A percentile compares a stretch with the other conserved stretches of the same genome.
Conservation (phyloP, 1,140 invertebrate species). For the Sarcophaga peregrina region DNA sequence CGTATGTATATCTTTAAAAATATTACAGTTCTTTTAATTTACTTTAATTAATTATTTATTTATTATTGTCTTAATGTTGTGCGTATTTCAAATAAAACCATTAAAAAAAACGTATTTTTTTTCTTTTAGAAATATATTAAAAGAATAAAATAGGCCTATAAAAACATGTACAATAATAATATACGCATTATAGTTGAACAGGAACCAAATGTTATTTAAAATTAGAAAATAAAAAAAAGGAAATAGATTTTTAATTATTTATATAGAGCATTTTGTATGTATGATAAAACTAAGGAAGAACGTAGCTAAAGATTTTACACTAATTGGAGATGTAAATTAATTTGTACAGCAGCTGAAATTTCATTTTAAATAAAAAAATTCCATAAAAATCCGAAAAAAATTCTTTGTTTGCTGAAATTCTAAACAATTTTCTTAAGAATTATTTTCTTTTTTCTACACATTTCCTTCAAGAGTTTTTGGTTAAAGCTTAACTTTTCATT, state of each 20-base stretch:
- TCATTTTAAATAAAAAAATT: background rate
- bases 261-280: no score
- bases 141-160: no score
- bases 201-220: background rate
- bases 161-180: no score
- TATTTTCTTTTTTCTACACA: background rate
- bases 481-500: background rate
- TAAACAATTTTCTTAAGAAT: background rate
- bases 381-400: background rate
- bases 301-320: no score
- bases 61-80: constrained; percentile 10
- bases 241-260: no score
- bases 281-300: no score
- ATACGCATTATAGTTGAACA: background rate
- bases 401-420: background rate
- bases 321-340: background rate
- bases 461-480: background rate
- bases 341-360: constrained; percentile 6
- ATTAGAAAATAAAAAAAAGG: no score
- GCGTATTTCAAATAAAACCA: background rate
- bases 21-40: no score
- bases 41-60: background rate
- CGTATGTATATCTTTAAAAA: background rate
- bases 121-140: no score
- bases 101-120: background rate